phyloP scores from a whole-genome alignment of 2,113 vertebrate genomes.

The Centrocercus urophasianus region DNA sequence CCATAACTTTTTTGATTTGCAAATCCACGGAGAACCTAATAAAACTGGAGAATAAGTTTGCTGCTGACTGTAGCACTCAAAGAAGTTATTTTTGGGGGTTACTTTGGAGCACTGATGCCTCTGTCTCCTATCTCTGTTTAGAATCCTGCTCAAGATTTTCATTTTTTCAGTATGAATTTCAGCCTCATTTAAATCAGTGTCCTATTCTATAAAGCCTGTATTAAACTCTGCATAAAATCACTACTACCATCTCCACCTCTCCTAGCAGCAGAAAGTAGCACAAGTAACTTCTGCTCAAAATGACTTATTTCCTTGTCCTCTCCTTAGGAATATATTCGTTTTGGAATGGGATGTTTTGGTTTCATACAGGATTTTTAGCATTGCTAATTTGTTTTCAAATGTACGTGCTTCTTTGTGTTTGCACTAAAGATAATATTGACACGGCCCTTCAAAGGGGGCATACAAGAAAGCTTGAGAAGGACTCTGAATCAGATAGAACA shows the following conservation, averaged over 20 bases:
- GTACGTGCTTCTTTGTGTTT: neutral
- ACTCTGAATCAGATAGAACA: neutral
- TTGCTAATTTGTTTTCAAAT: neutral
- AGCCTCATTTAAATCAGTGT: neutral
- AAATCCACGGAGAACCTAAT: neutral
- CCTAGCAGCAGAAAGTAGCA: neutral
- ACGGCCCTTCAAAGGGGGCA: neutral
- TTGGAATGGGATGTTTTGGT: neutral
- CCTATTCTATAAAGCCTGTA: neutral
- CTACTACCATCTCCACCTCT: neutral
- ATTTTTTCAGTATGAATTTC: neutral
- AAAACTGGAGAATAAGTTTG: neutral
- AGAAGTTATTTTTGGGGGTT: neutral
- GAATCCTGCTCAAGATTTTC: neutral
- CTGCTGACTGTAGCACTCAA: neutral
- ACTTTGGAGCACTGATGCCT: neutral
- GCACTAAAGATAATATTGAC: neutral
- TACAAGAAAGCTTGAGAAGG: neutral
- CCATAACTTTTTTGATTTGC: neutral
- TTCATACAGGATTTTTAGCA: neutral
- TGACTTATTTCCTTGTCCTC: neutral
- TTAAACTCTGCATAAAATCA: neutral
- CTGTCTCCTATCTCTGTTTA: neutral
- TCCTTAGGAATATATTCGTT: neutral
- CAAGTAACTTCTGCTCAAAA: neutral